phyloP scores from a whole-genome alignment of 2,113 vertebrate genomes.

The Labrus mixtus region DNA sequence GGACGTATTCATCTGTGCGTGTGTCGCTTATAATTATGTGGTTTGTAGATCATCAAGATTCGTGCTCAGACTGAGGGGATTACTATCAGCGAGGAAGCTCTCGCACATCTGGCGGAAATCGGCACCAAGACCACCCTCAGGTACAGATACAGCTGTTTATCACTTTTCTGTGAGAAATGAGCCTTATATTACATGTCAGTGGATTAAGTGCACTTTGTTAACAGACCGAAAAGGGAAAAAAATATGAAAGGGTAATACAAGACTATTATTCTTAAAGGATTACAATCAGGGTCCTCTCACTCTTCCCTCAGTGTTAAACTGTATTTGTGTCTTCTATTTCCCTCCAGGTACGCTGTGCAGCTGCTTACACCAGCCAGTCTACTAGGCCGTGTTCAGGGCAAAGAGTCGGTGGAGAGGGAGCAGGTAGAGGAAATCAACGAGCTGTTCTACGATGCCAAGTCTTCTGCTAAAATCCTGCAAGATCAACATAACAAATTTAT shows the following conservation, averaged over 20 bases:
- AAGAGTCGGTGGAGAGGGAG: slow-evolving; percentile 94
- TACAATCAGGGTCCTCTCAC: no score
- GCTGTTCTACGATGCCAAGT: slow-evolving; percentile 99
- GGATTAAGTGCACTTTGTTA: no score
- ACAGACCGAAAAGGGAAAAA: no score
- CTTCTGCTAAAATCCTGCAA: slow-evolving; percentile 96
- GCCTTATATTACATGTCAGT: no score
- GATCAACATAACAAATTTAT: slow-evolving; percentile 98
- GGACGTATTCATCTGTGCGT: neutral
- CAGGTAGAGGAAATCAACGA: slow-evolving; percentile 99
- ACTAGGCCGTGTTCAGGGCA: slow-evolving; percentile 94
- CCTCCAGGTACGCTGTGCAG: slow-evolving; percentile 91
- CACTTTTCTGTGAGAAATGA: neutral
- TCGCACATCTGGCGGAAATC: slow-evolving; percentile 94
- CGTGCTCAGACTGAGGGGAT: slow-evolving; percentile 96
- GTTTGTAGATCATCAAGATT: slow-evolving; percentile 95
- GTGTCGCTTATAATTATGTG: neutral
- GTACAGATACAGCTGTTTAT: slow-evolving; percentile 72
- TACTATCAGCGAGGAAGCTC: slow-evolving; percentile 92
- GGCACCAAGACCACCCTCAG: slow-evolving; percentile 97
- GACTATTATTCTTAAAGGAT: no score
- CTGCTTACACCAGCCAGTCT: slow-evolving; percentile 95
- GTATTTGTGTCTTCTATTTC: slow-evolving; percentile 1
- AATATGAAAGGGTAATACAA: no score
- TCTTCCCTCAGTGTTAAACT: neutral